Evolutionary conservation across 2,888 invertebrate genomes (phyloP), one percentile per base, ranked within the genome.

Genomic region (Papilio gigon): DNA sequence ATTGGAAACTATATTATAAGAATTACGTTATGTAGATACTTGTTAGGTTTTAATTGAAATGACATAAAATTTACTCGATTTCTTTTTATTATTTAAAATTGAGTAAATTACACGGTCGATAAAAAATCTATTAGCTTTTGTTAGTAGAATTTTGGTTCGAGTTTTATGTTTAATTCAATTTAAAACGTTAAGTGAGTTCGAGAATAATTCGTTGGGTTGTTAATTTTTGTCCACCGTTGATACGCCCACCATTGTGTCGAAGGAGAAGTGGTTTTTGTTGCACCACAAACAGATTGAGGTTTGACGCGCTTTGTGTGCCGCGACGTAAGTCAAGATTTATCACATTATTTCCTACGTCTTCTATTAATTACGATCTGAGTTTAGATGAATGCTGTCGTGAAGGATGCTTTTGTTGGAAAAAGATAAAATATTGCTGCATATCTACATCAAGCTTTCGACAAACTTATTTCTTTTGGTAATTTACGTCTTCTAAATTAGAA

Each of bases 251-350:
- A 73, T 75, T 72, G 72, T 75, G 78, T 77, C 72, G 74, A 72
- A 71, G 72, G 50, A 37, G 73, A 73, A 73, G 75, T 70, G 73
- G 70, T 79, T 81, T 83, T 80, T 84, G 81, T 82, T 76, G 75
- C 68, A 68, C 75, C 76, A 68, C 59, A 68, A 70, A 80, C 73
- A 75, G 72, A 79, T 80, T 75, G 72, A 74, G 77, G 75, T 75
- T 75, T 76, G 72, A 74, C 73, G 62, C 42, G 20, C 53, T 65
- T 72, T 72, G 72, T 72, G 30, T 37, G 33, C 30, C 65, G 62
- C 61, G 70, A 68, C 68, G 50, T 64, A 66, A 70, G 71, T 53
- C 17, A 33, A 70, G 71, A 72, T 72, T 72, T 71, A 71, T 72
- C 37, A 50, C 67, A 73, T 75, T 72, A 75, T 72, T 72, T 71